Base-by-base conservation (phyloP, 2,888 invertebrate species). In the Homarus gammarus region DNA sequence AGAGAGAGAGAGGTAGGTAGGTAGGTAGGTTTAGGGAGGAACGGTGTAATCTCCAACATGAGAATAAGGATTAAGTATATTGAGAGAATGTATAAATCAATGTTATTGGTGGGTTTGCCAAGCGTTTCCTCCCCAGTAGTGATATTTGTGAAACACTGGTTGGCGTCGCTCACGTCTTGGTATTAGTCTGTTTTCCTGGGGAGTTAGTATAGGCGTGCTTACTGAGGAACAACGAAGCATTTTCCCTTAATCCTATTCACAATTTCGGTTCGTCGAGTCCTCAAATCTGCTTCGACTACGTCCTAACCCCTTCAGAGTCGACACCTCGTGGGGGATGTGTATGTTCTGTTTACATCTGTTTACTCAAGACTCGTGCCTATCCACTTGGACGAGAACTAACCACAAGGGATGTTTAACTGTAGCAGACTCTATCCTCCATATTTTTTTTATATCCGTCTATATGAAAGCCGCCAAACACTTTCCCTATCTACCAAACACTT, bases 21-120 rank as follows among this genome's bases (percentile, higher is more conserved):
- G 5, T 12, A 51, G 51, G 36, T 33, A 56, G 56, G 78, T 78
- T 78, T 78, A 78, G 78, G n/a, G 51, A 78, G 78, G n/a, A 78
- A 51, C 36, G 33, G 49, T 78, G 56, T 78, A 78, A 78, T 78
- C 49, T 51, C 22, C 51, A 51, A 78, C 78, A 78, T 78, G 44
- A 56, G 78, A 78, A 78, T 78, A 78, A 78, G 78, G 78, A 78
- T 78, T 56, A 78, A 33, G 31, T 18, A 51, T 40, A 78, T 78
- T 78, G 78, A 56, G 78, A 78, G 78, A 78, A 78, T 56, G 31
- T 33, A 56, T 56, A 56, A 51, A 31, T 56, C 56, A 51, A 18
- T 36, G 33, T n/a, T 18, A 51, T 33, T 33, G 56, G n/a, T 31
- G 78, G 49, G 78, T 78, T 31, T 49, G 56, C 56, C 18, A 56